These are phyloP conservation scores for Zaprionus obscuricornis DNA, from an alignment of 2,888 invertebrate genomes.

Conservation along the genomic window DNA sequence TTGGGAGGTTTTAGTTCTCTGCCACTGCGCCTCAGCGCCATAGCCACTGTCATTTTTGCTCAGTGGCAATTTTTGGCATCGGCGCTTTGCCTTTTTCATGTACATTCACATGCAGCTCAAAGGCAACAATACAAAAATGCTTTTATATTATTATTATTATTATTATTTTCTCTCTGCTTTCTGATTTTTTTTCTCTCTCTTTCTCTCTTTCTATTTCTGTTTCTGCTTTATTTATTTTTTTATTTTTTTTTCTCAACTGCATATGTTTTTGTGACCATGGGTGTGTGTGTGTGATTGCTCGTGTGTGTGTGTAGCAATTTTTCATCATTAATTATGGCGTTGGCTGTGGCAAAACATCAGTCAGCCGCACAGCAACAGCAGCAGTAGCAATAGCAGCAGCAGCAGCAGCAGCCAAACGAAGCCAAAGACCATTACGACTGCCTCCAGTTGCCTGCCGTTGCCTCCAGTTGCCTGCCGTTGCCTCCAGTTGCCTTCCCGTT, in stretches of 20 bases:
- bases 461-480: slow-evolving; percentile 1
- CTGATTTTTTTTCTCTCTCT: neutral
- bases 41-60: slow-evolving; percentile 34
- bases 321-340: slow-evolving; percentile 77
- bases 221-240: too few species aligned
- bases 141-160: slow-evolving; percentile 32
- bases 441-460: slow-evolving; percentile 7
- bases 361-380: slow-evolving; percentile 54
- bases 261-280: slow-evolving; percentile 58
- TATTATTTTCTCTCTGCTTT: slow-evolving; percentile 1
- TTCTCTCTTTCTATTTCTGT: neutral
- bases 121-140: slow-evolving; percentile 67
- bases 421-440: slow-evolving; percentile 70
- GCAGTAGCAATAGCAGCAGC: slow-evolving; percentile 12
- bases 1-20: neutral
- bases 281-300: slow-evolving; percentile 18
- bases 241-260: slow-evolving; percentile 38
- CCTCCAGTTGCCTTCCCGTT: neutral
- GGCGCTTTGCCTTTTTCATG: slow-evolving; percentile 75
- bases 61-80: slow-evolving; percentile 55
- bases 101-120: slow-evolving; percentile 66
- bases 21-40: slow-evolving; percentile 16
- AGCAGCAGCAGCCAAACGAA: slow-evolving; percentile 60
- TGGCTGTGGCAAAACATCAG: slow-evolving; percentile 75
- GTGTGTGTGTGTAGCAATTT: slow-evolving; percentile 66